A percentile compares a stretch with the other conserved stretches of the same genome.
phyloP scores from a whole-genome alignment of 2,113 vertebrate species.

The Cyprinodon variegatus region DNA sequence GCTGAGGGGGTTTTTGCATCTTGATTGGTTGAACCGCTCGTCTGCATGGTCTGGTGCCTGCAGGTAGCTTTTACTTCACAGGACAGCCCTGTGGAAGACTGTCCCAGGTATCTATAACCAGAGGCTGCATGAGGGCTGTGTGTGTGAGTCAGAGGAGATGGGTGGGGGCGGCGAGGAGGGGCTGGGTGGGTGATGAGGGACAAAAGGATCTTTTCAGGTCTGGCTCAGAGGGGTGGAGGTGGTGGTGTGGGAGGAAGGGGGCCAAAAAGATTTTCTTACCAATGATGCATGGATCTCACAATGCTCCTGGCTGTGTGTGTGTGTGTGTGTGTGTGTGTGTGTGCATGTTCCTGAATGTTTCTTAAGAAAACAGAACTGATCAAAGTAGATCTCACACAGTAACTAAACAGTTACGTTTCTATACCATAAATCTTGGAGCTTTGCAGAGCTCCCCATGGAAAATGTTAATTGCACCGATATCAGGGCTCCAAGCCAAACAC shows the following conservation, averaged over 20 bases:
- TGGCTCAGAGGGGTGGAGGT: conserved; percentile 60
- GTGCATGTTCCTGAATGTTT: conserved; percentile 18
- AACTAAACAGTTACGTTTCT: conserved; percentile 17
- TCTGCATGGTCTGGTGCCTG: conserved; percentile 49
- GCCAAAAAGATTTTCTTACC: conserved; percentile 78
- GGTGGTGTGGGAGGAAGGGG: conserved; percentile 37
- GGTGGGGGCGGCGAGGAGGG: conserved; percentile 12
- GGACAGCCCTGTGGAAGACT: conserved; percentile 56
- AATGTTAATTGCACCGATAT: conserved; percentile 32
- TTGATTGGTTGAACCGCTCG: conserved; percentile 9
- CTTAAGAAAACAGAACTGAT: conserved; percentile 27
- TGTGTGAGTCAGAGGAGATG: conserved; percentile 40
- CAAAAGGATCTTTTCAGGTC: conserved; percentile 82
- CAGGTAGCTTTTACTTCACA: conserved; percentile 60
- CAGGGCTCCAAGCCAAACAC: conserved; percentile 27
- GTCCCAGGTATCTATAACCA: conserved; percentile 75
- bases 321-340: conserved; percentile 26
- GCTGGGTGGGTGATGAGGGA: conserved; percentile 66
- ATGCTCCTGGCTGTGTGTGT: conserved; percentile 66
- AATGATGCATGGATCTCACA: conserved; percentile 83
- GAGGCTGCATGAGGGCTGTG: conserved; percentile 45
- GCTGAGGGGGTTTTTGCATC: conserved; percentile 20
- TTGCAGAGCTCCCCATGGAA: conserved; percentile 5
- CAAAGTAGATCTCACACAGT: conserved; percentile 19
- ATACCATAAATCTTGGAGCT: conserved; percentile 5